Conservation (phyloP, 1,140 invertebrate species). For the Cyphomyrmex costatus region DNA sequence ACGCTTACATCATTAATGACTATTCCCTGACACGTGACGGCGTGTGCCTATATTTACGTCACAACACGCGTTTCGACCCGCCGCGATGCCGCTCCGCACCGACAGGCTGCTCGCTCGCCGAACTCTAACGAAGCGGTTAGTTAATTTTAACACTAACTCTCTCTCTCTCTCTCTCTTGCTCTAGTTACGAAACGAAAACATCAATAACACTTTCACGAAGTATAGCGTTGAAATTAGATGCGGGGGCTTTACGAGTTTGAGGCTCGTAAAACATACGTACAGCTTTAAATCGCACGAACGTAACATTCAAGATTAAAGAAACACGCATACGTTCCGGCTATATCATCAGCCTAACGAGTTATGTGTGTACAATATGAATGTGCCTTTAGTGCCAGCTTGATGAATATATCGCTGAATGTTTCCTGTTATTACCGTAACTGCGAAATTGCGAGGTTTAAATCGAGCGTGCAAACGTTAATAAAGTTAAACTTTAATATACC, state of each 20-base stretch:
- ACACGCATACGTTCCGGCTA: constrained; percentile 15
- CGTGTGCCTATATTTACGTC: constrained; percentile 70
- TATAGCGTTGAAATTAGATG: constrained; percentile 61
- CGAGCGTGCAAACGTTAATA: not conserved
- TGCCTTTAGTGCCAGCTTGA: constrained; percentile 29
- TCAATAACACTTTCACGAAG: constrained; percentile 59
- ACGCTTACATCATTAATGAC: constrained; percentile 70
- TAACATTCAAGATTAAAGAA: constrained; percentile 39
- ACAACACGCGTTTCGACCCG: constrained; percentile 45
- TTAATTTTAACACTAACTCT: constrained; percentile 73
- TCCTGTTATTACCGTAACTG: constrained; percentile 30
- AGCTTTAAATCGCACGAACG: not conserved
- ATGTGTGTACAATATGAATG: not conserved
- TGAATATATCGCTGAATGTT: constrained; percentile 30
- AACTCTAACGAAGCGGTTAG: constrained; percentile 24
- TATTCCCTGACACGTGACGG: constrained; percentile 63
- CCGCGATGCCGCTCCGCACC: constrained; percentile 6
- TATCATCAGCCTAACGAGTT: not conserved
- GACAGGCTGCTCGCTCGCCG: not conserved
- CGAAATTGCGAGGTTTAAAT: constrained; percentile 37
- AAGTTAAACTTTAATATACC: not conserved
- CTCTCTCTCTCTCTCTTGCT: constrained; percentile 5
- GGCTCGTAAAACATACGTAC: constrained; percentile 34
- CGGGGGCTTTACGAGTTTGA: constrained; percentile 62
- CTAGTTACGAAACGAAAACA: constrained; percentile 58